Conservation (phyloP, 2,888 invertebrate species). For the Chorisops tibialis region DNA sequence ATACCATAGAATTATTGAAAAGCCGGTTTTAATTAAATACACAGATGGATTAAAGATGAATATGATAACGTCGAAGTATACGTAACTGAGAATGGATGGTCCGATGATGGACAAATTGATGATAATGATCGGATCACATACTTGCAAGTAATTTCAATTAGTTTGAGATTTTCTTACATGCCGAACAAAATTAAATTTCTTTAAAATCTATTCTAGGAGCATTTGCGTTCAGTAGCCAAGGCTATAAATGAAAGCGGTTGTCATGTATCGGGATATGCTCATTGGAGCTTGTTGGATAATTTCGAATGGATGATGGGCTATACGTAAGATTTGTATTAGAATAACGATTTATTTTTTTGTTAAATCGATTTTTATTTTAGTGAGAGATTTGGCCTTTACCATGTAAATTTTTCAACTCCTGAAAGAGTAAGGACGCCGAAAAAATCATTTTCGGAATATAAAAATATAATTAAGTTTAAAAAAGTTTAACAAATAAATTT, state of each 20-base stretch:
- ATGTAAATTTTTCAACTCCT: constrained; percentile 62
- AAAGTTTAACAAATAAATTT: constrained; percentile 23
- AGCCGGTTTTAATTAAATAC: not conserved
- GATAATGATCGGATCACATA: constrained; percentile 46
- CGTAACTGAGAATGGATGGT: constrained; percentile 62
- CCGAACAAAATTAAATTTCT: not conserved
- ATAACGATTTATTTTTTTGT: not conserved
- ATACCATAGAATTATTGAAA: constrained; percentile 3
- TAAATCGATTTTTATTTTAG: constrained; percentile 50
- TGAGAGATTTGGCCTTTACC: constrained; percentile 65
- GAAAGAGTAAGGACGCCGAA: constrained; percentile 61
- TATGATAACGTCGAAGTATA: constrained; percentile 57
- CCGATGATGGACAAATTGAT: constrained; percentile 50
- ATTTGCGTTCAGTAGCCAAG: constrained; percentile 41
- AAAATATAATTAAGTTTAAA: constrained; percentile 54
- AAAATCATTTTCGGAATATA: constrained; percentile 59
- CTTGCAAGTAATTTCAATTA: constrained; percentile 35
- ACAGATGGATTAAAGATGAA: constrained; percentile 56
- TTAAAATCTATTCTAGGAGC: constrained; percentile 35
- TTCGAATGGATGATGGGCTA: constrained; percentile 45
- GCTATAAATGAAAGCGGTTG: constrained; percentile 41
- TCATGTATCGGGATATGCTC: constrained; percentile 41
- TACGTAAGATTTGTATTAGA: constrained; percentile 39
- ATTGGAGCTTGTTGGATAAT: constrained; percentile 45
- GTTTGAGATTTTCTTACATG: not conserved